Conservation (phyloP, 2,797 vertebrate species). For the Schizothorax lantsangensis region DNA sequence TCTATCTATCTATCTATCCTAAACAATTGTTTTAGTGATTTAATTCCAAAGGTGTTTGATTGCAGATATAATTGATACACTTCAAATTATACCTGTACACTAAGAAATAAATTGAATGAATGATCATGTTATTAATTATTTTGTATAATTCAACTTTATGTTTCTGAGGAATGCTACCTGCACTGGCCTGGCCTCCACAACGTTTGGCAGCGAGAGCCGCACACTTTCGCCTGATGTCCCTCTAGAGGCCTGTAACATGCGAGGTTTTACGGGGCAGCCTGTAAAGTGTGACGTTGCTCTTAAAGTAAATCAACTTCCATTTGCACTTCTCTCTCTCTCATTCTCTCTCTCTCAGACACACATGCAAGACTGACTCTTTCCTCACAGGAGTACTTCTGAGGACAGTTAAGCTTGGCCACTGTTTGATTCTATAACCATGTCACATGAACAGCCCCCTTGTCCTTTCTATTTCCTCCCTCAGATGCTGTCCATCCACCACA, state of each 20-base stretch:
- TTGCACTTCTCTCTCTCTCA: slow-evolving; percentile 30
- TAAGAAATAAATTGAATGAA: not conserved
- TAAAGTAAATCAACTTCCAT: slow-evolving; percentile 75
- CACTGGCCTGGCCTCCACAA: slow-evolving; percentile 59
- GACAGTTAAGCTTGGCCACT: slow-evolving; percentile 68
- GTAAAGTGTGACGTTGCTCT: slow-evolving; percentile 76
- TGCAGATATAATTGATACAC: not conserved
- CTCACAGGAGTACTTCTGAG: slow-evolving; percentile 77
- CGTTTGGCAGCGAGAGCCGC: slow-evolving; percentile 70
- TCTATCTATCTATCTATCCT: not conserved
- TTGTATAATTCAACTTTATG: not conserved
- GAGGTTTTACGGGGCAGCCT: slow-evolving; percentile 70
- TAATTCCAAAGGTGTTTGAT: not conserved
- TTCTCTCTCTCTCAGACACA: slow-evolving; percentile 63
- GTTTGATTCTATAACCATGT: not conserved
- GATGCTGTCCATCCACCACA: slow-evolving; percentile 73
- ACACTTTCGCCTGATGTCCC: slow-evolving; percentile 69
- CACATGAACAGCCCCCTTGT: slow-evolving; percentile 59
- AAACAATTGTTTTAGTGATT: not conserved
- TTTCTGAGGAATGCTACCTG: slow-evolving; percentile 5
- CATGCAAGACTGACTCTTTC: slow-evolving; percentile 70
- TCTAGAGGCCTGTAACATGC: slow-evolving; percentile 78
- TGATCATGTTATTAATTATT: not conserved
- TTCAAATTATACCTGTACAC: not conserved
- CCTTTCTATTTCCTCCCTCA: slow-evolving; percentile 59